Evolutionary conservation across 2,888 invertebrate genomes (phyloP), one percentile per base, ranked within the genome.

Genomic region (Calliphora vomitoria): DNA sequence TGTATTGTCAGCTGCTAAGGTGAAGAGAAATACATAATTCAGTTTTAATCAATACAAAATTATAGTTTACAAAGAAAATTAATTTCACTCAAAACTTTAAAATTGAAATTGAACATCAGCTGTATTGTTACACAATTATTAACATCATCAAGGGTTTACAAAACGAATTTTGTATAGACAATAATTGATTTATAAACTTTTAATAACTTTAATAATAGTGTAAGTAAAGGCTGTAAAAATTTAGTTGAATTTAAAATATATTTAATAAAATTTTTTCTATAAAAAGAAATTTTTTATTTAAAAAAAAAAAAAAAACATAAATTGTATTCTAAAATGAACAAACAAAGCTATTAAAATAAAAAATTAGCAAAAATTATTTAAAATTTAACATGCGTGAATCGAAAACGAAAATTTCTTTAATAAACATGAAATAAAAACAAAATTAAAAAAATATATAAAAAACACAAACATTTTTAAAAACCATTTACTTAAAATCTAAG

Each of bases 1-100:
- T 76, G 53, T 15, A 13, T 74, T 88, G 71, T 84, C 88, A 85
- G 89, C 89, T 88, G 89, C 86, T 85, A 44, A 74, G 78, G 55
- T 82, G 79, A 72, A 83, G 25, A 85, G 62, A 82, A 82, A 82
- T 35, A 35, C 35, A 82, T 50, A 68, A 82, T 78, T 66, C 50
- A 60, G 35, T 60, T 83, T 78, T 50, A 68, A 55, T 84, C 38
- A 35, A 85, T 76, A 69, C 25, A 41, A 71, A 78, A 18, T 62
- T 58, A 20, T 13, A 66, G 47, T 25, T 72, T 80, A 15, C 31
- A 18, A 80, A 38, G 35, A n/a, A 13, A 31, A 58, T 58, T 20
- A 35, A 20, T 50, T 4, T 4, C n/a, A 50, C 64, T 44, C 20
- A 0, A 58, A 50, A 50, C 15, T 50, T 50, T 50, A 15, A 50